A percentile compares a stretch with the other conserved stretches of the same genome.
Conservation (phyloP, 1,140 invertebrate species). For the Diploscapter pachys region DNA sequence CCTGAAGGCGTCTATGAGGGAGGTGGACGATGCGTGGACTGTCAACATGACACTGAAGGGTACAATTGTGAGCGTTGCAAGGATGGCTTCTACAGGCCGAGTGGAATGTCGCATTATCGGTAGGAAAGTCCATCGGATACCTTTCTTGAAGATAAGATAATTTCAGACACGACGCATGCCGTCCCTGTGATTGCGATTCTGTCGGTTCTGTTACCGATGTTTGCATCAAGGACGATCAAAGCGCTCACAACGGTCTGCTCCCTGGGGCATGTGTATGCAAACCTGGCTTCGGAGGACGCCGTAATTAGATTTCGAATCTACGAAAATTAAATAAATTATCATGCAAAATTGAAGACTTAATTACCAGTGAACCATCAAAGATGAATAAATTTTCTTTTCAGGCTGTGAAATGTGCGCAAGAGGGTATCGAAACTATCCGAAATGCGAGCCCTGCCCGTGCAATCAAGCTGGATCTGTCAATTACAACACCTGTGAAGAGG, state of each 20-base stretch:
- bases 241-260: constrained; percentile 60
- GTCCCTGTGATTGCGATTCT: constrained; percentile 75
- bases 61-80: constrained; percentile 82
- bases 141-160: neutral
- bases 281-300: constrained; percentile 74
- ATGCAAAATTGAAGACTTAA: too few species aligned
- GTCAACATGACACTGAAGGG: constrained; percentile 78
- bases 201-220: constrained; percentile 73
- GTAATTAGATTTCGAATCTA: too few species aligned
- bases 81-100: constrained; percentile 64
- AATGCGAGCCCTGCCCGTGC: constrained; percentile 78
- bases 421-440: constrained; percentile 76
- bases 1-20: constrained; percentile 72
- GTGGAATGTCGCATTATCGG: constrained; percentile 67
- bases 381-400: too few species aligned
- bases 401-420: constrained; percentile 78
- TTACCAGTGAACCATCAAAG: too few species aligned
- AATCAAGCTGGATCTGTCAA: constrained; percentile 71
- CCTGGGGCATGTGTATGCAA: constrained; percentile 78
- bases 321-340: too few species aligned
- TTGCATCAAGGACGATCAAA: constrained; percentile 60
- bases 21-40: constrained; percentile 83
- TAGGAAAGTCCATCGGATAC: constrained; percentile 14
- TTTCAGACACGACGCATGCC: constrained; percentile 68
- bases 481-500: constrained; percentile 72